Evolutionary conservation across 64 coral and sea anemone species (phyloP), one percentile per base, ranked within the genome.

Genomic region (Stichodactyla helianthus): DNA sequence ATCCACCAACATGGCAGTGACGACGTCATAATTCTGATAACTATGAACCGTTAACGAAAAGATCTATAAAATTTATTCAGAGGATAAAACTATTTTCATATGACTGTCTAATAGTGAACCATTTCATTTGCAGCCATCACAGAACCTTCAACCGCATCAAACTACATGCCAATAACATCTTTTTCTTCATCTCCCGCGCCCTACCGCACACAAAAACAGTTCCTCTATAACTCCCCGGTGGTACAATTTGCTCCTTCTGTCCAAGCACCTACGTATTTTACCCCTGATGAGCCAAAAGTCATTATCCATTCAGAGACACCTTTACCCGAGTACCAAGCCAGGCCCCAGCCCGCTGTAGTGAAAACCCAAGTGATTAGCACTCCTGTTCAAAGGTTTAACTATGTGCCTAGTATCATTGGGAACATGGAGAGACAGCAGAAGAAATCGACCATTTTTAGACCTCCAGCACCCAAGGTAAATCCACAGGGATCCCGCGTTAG

Each of bases 251-350:
- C 83, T 23, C 83, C 44, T 7, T 63, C 83, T 27, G 79, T 82
- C 51, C 54, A 53, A 54, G 79, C 79, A 20, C 79, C 79, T 8
- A 57, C 79, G 51, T 84, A 84, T 35, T 58, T 84, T 50, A 44
- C 56, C 27, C 59, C 83, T 7, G 83, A 84, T n/a, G 83, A 84
- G 10, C 83, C 83, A 55, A 63, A 63, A 51, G 51, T 84, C 15
- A 59, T 84, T 2, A 58, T 58, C 15, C 83, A 84, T 54, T 84
- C 83, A 84, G 83, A 84, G 23, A 63, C 83, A 50, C 83, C 83
- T 15, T 25, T 84, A 55, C 54, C 79, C 7, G 54, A 57, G 19
- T 53, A n/a, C 51, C 54, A 84, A 31, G 59, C 25, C 9, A 63
- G 18, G 19, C 83, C 83, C 6, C 50, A 20, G 25, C 22, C 44